A percentile compares a stretch with the other conserved stretches of the same genome.
Conservation (phyloP, 2,797 vertebrate species). For the Acipenser ruthenus region DNA sequence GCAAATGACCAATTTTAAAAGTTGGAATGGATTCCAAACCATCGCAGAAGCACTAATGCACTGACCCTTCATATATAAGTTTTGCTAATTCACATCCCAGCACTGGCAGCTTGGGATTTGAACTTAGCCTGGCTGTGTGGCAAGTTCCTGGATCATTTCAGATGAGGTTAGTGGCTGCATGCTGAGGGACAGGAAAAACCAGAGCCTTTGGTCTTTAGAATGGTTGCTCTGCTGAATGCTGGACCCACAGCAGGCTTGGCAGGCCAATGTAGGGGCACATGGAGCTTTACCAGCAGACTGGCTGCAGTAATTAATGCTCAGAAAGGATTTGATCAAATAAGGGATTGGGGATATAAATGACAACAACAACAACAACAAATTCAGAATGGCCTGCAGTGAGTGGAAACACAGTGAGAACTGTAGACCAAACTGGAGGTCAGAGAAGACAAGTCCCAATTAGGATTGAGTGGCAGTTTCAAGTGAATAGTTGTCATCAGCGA, state of each 20-base stretch:
- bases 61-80: conserved; percentile 48
- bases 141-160: conserved; percentile 17
- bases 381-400: conserved; percentile 9
- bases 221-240: conserved; percentile 16
- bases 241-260: conserved; percentile 21
- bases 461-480: too few species aligned
- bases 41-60: conserved; percentile 44
- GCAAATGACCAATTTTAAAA: conserved; percentile 56
- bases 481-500: too few species aligned
- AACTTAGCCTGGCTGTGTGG: neutral
- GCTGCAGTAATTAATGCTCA: conserved; percentile 15
- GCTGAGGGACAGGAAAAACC: conserved; percentile 20
- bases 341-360: neutral
- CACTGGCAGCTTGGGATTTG: neutral
- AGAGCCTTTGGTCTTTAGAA: conserved; percentile 6
- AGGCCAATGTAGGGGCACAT: conserved; percentile 18
- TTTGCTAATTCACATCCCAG: conserved; percentile 20
- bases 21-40: conserved; percentile 43
- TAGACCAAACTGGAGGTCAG: too few species aligned
- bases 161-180: conserved; percentile 17
- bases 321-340: neutral
- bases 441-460: too few species aligned
- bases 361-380: neutral
- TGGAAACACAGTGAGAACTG: too few species aligned
- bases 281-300: conserved; percentile 21